Base-by-base conservation (phyloP, 2,888 invertebrate species). In the Drosophila infuscata region DNA sequence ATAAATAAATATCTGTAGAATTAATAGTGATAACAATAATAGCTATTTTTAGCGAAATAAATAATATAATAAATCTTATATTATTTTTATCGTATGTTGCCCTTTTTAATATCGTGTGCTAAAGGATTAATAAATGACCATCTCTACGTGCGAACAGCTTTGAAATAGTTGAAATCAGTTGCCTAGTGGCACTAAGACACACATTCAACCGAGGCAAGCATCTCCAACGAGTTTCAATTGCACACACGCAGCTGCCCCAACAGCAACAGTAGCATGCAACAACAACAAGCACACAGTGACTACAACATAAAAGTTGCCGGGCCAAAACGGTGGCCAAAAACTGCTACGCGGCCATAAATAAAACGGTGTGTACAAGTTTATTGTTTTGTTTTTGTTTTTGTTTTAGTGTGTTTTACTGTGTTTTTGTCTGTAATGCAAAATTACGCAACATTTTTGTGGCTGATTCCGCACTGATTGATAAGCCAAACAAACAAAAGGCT, bases 381-480 rank as follows among this genome's bases (percentile, higher is more conserved):
- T 60, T 62, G 32, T 57, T 59, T 49, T 46, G 6, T 48, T 30
- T 64, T 43, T 49, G 6, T 52, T 30, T 64, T 60, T 58, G 29
- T 49, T 52, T 51, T 30, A 33, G 49, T 60, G 56, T 58, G 29
- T 49, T 52, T 51, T 30, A 33, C 43, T 60, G 56, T 41, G 20
- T 61, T 52, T 32, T 61, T 63, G 67, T 54, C 63, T 71, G 83
- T 80, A 73, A 56, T 76, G 74, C 70, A 75, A 83, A 82, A 84
- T 83, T 80, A 76, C 70, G 83, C 66, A 83, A 83, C 78, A 77
- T 68, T 72, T 81, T 46, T 70, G 69, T 79, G 73, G 60, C 73
- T 74, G 70, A 81, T 82, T 75, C 79, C 81, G 71, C 70, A 83
- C 81, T 85, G 85, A 85, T 85, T 85, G 86, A 82, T 83, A 82